Evolutionary conservation across 2,888 invertebrate genomes (phyloP), one percentile per base, ranked within the genome.

Genomic region (Falcaria lacertinaria): DNA sequence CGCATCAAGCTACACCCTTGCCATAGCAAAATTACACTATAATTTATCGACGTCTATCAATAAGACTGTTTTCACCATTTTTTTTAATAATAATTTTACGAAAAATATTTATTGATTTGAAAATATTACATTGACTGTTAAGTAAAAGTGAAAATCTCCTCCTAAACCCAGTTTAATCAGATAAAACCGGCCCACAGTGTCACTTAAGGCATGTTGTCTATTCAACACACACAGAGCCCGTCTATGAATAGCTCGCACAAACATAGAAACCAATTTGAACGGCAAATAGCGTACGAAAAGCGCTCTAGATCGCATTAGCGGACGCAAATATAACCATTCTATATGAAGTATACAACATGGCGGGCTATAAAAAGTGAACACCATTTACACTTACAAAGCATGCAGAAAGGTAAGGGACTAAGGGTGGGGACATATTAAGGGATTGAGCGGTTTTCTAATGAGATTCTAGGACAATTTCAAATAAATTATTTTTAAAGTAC

Each of bases 251-350:
- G 54, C 54, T 22, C 7, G 25, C 15, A 22, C 37, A 60, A 68
- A 64, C 57, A 64, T 58, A 54, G 57, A 57, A 66, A 65, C 57
- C 64, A 66, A 69, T 69, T 66, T 64, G 48, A 53, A 47, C 54
- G 47, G 60, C 60, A 65, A 68, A 69, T 69, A 65, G 60, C 52
- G 56, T 60, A 37, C 52, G 49, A 47, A 45, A 49, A 55, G 48
- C 60, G 58, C 59, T 54, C 56, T 54, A 63, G 54, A 67, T 67
- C 60, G 60, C 61, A 67, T 70, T 70, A 70, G 59, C 52, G 35
- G 44, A 48, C 46, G 54, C 52, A 61, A 64, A 61, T 38, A 59
- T 53, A 57, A 51, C 37, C 37, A 25, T 7, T 22, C 42, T 32
- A 42, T 39, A 28, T 34, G 48, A 39, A 43, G 58, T 46, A 41